Conservation (phyloP, 2,113 vertebrate species). For the Planiliza haematocheilus region DNA sequence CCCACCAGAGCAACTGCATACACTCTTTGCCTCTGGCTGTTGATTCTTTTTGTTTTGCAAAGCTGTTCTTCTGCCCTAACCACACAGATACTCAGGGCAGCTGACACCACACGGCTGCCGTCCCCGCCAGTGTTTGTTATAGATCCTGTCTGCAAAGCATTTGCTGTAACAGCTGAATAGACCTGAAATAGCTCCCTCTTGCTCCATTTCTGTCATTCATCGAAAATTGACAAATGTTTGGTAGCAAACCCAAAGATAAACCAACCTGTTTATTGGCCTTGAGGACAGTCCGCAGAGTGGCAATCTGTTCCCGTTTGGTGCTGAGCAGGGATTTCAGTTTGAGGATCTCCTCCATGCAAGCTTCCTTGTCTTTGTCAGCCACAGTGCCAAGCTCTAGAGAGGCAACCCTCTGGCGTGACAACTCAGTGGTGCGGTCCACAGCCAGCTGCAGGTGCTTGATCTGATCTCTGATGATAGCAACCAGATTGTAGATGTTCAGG, state of each 20-base stretch:
- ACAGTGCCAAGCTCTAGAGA: constrained; percentile 92
- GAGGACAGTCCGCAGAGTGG: constrained; percentile 95
- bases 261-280: constrained; percentile 99
- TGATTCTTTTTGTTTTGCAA: constrained; percentile 17
- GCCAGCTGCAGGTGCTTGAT: constrained; percentile 97
- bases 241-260: background rate
- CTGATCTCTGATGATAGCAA: constrained; percentile 97
- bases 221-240: constrained; percentile 34
- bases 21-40: constrained; percentile 30
- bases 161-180: constrained; percentile 72
- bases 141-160: constrained; percentile 43
- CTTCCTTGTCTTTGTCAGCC: constrained; percentile 95
- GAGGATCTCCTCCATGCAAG: constrained; percentile 97
- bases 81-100: constrained; percentile 49
- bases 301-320: constrained; percentile 98
- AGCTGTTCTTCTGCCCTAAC: constrained; percentile 36
- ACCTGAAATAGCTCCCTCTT: constrained; percentile 54
- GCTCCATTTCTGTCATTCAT: constrained; percentile 42
- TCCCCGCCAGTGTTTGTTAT: constrained; percentile 43
- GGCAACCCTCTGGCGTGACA: constrained; percentile 93
- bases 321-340: constrained; percentile 98
- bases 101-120: constrained; percentile 45
- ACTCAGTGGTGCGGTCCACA: constrained; percentile 94
- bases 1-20: constrained; percentile 58
- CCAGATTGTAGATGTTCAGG: constrained; percentile 98